Percentiles rank a stretch among this genome's conserved stretches.
Evolutionary conservation across 2,113 vertebrate genomes (phyloP).

Genomic region (Tachysurus vachellii): DNA sequence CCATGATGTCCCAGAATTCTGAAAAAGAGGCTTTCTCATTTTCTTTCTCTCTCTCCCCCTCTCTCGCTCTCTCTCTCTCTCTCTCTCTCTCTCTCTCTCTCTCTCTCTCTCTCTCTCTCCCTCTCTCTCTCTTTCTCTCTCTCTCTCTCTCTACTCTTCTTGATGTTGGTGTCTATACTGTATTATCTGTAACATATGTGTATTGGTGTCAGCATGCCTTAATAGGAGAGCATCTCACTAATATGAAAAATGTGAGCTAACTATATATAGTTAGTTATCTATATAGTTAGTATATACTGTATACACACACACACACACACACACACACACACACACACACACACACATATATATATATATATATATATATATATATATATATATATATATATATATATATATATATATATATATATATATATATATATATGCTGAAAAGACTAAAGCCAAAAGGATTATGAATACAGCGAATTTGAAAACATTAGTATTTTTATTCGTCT

Average conservation of each 20-base stretch:
- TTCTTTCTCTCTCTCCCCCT: constrained; percentile 12
- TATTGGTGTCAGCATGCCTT: constrained; percentile 66
- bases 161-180: constrained; percentile 62
- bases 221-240: constrained; percentile 68
- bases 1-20: constrained; percentile 26
- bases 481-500: constrained; percentile 31
- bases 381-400: constrained; percentile 1
- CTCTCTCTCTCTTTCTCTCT: constrained; percentile 9
- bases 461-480: constrained; percentile 38
- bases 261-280: too few species aligned
- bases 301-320: too few species aligned
- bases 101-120: constrained; percentile 7
- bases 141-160: constrained; percentile 47
- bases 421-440: background rate
- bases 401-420: background rate
- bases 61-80: background rate
- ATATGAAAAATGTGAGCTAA: constrained; percentile 46
- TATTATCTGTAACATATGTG: constrained; percentile 75
- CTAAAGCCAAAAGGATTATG: background rate
- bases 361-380: constrained; percentile 14
- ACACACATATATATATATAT: too few species aligned
- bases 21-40: constrained; percentile 12
- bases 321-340: too few species aligned
- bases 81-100: background rate
- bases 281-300: too few species aligned